These are phyloP conservation scores for Mechanitis mazaeus DNA, from an alignment of 2,888 invertebrate species.

Conservation along the genomic window DNA sequence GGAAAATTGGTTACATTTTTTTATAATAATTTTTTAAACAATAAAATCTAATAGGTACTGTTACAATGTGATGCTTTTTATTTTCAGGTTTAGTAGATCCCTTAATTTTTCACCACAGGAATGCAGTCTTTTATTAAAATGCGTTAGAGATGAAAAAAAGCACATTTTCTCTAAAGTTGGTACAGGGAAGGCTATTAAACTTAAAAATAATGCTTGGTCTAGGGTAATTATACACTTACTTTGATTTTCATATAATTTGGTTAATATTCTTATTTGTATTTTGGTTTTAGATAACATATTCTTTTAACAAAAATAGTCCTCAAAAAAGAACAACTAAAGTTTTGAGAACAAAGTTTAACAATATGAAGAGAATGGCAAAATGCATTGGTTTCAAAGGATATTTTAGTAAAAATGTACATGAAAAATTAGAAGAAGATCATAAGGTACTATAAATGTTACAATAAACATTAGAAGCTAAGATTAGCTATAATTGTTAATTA, in stretches of 20 bases:
- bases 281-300: slow-evolving; percentile 47
- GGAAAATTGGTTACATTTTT: too few relatives aligned
- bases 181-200: slow-evolving; percentile 38
- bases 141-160: slow-evolving; percentile 57
- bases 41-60: slow-evolving; percentile 2
- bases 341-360: slow-evolving; percentile 55
- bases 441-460: slow-evolving; percentile 30
- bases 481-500: not conserved
- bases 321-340: slow-evolving; percentile 49
- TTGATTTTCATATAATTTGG: not conserved
- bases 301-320: slow-evolving; percentile 55
- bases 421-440: slow-evolving; percentile 39
- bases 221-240: slow-evolving; percentile 44
- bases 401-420: slow-evolving; percentile 36
- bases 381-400: slow-evolving; percentile 37
- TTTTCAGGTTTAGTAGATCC: slow-evolving; percentile 32
- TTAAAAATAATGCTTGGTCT: slow-evolving; percentile 56
- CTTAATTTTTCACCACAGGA: slow-evolving; percentile 57
- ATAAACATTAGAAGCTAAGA: not conserved
- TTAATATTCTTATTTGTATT: not conserved
- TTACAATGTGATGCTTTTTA: not conserved
- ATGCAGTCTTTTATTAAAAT: slow-evolving; percentile 53
- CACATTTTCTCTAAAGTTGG: slow-evolving; percentile 44
- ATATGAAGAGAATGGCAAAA: slow-evolving; percentile 51
- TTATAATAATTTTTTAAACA: too few relatives aligned